phyloP scores from a whole-genome alignment of 2,113 vertebrate species.

The Cebus imitator region DNA sequence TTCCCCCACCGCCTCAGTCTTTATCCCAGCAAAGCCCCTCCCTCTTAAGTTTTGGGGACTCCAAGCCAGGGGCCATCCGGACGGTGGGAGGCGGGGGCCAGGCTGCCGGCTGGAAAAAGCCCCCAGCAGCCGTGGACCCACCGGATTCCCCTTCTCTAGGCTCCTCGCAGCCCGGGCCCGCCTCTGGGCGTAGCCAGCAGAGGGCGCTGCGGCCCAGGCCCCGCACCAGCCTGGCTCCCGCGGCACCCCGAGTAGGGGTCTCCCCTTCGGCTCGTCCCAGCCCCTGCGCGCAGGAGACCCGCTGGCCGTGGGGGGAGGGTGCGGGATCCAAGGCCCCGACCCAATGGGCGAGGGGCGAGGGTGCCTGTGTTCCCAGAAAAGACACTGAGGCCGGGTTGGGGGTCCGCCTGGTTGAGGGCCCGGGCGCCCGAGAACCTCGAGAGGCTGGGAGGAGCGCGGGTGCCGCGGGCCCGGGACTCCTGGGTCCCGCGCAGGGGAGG shows the following conservation, averaged over 20 bases:
- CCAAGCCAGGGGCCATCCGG: background rate
- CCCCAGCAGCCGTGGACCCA: background rate
- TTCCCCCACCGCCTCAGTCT: background rate
- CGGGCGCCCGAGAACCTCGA: background rate
- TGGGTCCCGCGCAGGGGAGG: conserved; percentile 46
- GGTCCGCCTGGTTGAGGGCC: background rate
- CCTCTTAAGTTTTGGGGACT: background rate
- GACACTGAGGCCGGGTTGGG: background rate
- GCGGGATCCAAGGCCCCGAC: background rate
- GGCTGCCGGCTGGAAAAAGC: background rate
- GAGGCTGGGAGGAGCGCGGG: background rate
- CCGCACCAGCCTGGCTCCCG: background rate
- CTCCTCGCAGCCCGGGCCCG: background rate
- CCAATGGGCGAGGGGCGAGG: background rate
- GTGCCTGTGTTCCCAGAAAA: background rate
- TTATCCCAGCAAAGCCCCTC: background rate
- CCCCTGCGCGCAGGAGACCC: background rate
- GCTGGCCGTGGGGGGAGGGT: background rate
- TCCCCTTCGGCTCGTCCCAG: background rate
- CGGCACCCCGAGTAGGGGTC: background rate
- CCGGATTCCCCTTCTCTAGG: background rate
- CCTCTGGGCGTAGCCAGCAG: conserved; percentile 55
- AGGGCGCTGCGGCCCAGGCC: conserved; percentile 53
- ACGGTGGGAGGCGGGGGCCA: background rate
- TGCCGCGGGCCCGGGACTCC: conserved; percentile 45